Evolutionary conservation across 2,888 invertebrate species (phyloP).

Genomic region (Ariolimax columbianus): DNA sequence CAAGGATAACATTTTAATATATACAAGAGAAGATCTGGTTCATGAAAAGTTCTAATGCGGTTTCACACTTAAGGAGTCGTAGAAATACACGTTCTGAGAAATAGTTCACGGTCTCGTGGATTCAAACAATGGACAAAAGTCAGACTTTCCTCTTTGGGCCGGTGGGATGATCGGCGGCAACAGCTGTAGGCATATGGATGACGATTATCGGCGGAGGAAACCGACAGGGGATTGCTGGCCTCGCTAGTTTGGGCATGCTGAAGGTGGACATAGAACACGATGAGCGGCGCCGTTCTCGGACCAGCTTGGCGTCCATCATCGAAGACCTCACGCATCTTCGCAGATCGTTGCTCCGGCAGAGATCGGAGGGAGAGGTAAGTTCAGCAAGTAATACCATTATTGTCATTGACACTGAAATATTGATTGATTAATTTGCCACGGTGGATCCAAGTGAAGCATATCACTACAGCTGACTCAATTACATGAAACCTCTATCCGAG

Average conservation of each 20-base stretch:
- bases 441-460: no score
- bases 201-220: slow-evolving; percentile 41
- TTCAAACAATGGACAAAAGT: background rate
- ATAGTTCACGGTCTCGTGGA: background rate
- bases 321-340: slow-evolving; percentile 69
- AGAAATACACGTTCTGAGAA: background rate
- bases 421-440: no score
- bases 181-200: slow-evolving; percentile 38
- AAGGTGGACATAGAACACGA: slow-evolving; percentile 31
- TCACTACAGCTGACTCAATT: no score
- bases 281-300: slow-evolving; percentile 61
- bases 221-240: slow-evolving; percentile 36
- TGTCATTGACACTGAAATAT: background rate
- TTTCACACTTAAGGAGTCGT: background rate
- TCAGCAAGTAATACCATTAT: background rate
- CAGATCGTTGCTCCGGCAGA: slow-evolving; percentile 65
- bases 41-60: background rate
- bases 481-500: no score
- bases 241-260: slow-evolving; percentile 45
- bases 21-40: background rate
- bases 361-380: slow-evolving; percentile 63
- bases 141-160: background rate
- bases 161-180: slow-evolving; percentile 22
- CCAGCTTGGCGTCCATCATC: slow-evolving; percentile 70
- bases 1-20: background rate